Percentiles rank a stretch among this genome's conserved stretches.
Evolutionary conservation across 2,113 vertebrate species (phyloP).

Genomic region (Sorex fumeus): DNA sequence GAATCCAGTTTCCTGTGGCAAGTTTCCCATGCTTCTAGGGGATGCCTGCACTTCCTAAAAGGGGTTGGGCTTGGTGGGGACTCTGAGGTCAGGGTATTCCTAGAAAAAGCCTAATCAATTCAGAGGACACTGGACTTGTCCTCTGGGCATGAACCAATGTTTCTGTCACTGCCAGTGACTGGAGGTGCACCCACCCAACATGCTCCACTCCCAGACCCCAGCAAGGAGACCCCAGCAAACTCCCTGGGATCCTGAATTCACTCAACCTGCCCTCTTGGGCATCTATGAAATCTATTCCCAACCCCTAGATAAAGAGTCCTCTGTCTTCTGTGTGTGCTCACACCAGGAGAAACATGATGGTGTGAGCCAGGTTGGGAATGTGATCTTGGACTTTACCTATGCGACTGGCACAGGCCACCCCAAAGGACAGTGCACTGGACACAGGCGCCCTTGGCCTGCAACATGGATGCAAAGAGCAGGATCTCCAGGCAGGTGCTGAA

Average conservation of each 20-base stretch:
- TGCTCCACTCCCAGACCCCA: background rate
- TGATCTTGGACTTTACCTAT: constrained; percentile 86
- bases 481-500: too few relatives aligned
- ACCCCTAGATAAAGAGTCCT: constrained; percentile 77
- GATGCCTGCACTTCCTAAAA: fast-evolving
- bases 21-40: background rate
- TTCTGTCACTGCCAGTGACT: background rate
- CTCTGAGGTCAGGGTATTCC: background rate
- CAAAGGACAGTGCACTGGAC: constrained; percentile 85
- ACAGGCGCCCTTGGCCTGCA: constrained; percentile 60
- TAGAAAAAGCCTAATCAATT: background rate
- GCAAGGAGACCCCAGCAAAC: fast-evolving
- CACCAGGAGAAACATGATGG: constrained; percentile 75
- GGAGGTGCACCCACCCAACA: too few relatives aligned
- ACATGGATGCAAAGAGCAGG: too few relatives aligned
- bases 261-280: fast-evolving
- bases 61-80: too few relatives aligned
- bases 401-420: constrained; percentile 83
- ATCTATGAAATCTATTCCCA: constrained; percentile 68
- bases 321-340: constrained; percentile 36
- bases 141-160: background rate
- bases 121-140: background rate
- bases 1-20: background rate
- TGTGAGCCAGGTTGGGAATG: constrained; percentile 86
- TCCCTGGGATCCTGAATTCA: background rate